Conservation (phyloP, 2,797 vertebrate genomes). For the Macropodus opercularis region DNA sequence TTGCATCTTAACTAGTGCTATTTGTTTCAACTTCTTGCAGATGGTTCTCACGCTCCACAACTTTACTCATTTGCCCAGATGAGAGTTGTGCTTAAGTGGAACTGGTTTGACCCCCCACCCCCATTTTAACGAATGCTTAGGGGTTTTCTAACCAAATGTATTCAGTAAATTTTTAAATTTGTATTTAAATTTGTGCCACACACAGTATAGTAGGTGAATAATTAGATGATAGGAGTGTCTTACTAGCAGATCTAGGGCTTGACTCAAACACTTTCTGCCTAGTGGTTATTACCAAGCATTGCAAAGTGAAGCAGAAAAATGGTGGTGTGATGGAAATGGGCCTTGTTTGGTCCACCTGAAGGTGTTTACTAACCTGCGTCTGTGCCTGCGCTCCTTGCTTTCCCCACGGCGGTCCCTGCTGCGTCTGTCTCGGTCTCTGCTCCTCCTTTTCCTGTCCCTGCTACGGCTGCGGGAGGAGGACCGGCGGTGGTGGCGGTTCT, state of each 20-base stretch:
- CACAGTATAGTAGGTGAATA: slow-evolving; percentile 3
- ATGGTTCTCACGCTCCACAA: not conserved
- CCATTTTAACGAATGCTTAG: not conserved
- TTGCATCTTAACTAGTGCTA: no score
- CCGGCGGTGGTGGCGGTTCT: slow-evolving; percentile 91
- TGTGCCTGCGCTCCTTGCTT: slow-evolving; percentile 88
- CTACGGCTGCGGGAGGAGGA: slow-evolving; percentile 90
- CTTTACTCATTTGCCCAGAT: not conserved
- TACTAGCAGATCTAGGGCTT: not conserved
- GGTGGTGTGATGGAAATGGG: not conserved
- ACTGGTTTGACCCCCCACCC: no score
- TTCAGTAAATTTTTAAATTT: slow-evolving; percentile 6
- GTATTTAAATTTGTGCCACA: slow-evolving; percentile 8
- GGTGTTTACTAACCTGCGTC: slow-evolving; percentile 76
- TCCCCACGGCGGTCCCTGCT: slow-evolving; percentile 90
- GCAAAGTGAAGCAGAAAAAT: not conserved
- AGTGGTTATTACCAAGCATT: not conserved
- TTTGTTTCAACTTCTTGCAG: not conserved
- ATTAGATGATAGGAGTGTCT: slow-evolving; percentile 4
- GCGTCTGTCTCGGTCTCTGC: slow-evolving; percentile 88
- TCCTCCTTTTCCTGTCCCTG: slow-evolving; percentile 90
- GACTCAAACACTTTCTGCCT: not conserved
- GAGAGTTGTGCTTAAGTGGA: not conserved
- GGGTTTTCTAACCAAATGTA: not conserved
- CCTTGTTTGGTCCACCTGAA: not conserved